phyloP scores from a whole-genome alignment of 2,113 vertebrate genomes.

The Philantomba maxwellii region DNA sequence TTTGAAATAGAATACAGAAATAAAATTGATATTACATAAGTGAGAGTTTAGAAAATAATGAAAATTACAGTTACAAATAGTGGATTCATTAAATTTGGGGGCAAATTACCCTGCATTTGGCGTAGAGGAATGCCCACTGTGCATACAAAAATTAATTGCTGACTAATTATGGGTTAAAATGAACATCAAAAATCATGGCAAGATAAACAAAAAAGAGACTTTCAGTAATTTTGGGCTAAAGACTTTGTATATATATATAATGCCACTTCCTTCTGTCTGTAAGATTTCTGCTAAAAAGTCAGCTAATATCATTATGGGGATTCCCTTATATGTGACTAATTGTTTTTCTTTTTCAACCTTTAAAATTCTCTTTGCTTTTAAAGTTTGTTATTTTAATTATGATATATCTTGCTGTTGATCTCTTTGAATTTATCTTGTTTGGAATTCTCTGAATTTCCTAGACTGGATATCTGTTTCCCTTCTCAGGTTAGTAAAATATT shows the following conservation, averaged over 20 bases:
- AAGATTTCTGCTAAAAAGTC: not conserved
- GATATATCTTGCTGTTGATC: not conserved
- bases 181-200: not conserved
- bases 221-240: not conserved
- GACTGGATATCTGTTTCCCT: not conserved
- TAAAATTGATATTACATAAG: not conserved
- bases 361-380: not conserved
- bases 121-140: not conserved
- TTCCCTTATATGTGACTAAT: not conserved
- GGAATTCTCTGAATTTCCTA: not conserved
- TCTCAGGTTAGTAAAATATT: not conserved
- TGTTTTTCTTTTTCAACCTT: not conserved
- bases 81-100: not conserved
- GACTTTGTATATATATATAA: not conserved
- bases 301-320: not conserved
- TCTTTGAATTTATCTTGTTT: not conserved
- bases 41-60: not conserved
- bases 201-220: not conserved
- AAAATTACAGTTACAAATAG: not conserved
- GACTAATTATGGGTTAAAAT: not conserved
- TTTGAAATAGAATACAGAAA: not conserved
- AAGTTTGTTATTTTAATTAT: not conserved
- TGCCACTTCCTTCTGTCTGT: not conserved
- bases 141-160: not conserved
- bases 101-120: not conserved